phyloP scores from a whole-genome alignment of 1,140 invertebrate genomes.

The Drosophila auraria region DNA sequence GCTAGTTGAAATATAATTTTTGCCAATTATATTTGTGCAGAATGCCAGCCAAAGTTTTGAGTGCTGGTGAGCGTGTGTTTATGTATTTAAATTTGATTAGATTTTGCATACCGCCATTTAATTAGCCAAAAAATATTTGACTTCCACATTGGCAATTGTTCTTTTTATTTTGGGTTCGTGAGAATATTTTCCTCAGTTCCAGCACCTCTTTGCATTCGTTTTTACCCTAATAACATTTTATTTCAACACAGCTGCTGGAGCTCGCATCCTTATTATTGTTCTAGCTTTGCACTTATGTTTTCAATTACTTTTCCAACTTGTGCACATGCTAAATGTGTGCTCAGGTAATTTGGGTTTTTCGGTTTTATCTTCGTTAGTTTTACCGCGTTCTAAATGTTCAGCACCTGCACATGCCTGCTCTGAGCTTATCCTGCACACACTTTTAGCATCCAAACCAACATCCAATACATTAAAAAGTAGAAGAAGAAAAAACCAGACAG shows the following conservation, averaged over 20 bases:
- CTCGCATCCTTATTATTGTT: slow-evolving; percentile 24
- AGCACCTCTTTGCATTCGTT: background rate
- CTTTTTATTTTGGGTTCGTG: background rate
- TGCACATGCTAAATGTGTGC: background rate
- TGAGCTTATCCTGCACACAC: background rate
- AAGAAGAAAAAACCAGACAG: background rate
- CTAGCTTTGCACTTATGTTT: slow-evolving; percentile 1
- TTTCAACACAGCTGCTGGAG: background rate
- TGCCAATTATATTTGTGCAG: slow-evolving; percentile 50
- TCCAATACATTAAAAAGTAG: slow-evolving; percentile 23
- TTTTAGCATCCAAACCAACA: slow-evolving; percentile 5
- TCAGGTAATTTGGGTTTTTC: slow-evolving; percentile 18
- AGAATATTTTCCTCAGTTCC: background rate
- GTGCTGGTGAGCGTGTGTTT: slow-evolving; percentile 8
- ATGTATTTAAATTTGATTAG: slow-evolving; percentile 44
- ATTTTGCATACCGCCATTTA: slow-evolving; percentile 37
- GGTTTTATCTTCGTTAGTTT: slow-evolving; percentile 16
- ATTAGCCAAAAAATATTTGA: slow-evolving; percentile 38
- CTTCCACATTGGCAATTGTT: background rate
- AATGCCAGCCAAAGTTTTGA: slow-evolving; percentile 29
- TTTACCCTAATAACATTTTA: slow-evolving; percentile 16
- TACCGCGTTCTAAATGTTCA: slow-evolving; percentile 1
- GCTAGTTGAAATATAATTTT: slow-evolving; percentile 39
- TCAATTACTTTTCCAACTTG: slow-evolving; percentile 3
- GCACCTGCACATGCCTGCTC: background rate